Percentiles rank a stretch among this genome's conserved stretches.
Conservation (phyloP, 37 sponge, comb jelly and placozoan species). For the Theonella swinhoei region DNA sequence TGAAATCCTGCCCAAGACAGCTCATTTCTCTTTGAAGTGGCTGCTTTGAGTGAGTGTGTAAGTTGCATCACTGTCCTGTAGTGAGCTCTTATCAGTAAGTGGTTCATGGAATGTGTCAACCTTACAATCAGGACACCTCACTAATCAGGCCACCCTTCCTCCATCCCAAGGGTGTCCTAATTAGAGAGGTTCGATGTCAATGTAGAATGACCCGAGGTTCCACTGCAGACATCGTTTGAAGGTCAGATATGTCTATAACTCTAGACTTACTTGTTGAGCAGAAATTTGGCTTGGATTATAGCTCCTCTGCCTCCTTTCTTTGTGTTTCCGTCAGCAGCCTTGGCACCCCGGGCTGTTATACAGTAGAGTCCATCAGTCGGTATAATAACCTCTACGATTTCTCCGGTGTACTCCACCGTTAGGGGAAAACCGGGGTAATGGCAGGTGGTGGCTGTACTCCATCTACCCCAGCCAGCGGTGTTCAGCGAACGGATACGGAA, state of each 20-base stretch:
- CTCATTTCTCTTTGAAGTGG: too few species aligned
- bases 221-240: too few species aligned
- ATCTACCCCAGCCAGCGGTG: constrained; percentile 67
- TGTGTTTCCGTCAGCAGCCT: constrained; percentile 71
- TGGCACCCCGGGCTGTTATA: constrained; percentile 62
- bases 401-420: constrained; percentile 59
- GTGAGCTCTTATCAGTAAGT: too few species aligned
- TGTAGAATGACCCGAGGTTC: too few species aligned
- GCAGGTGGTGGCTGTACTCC: constrained; percentile 49
- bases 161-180: too few species aligned
- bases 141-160: too few species aligned
- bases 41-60: too few species aligned
- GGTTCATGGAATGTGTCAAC: too few species aligned
- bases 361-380: constrained; percentile 54
- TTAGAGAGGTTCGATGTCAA: too few species aligned
- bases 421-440: constrained; percentile 53
- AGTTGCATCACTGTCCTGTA: too few species aligned
- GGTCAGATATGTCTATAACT: neutral
- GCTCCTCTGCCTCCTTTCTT: constrained; percentile 69
- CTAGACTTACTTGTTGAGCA: constrained; percentile 43
- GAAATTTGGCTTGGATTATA: constrained; percentile 66
- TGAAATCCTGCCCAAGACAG: too few species aligned
- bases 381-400: constrained; percentile 46
- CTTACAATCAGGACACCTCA: too few species aligned
- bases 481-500: constrained; percentile 70